phyloP scores from a whole-genome alignment of 2,113 vertebrate genomes.

The Phrynocephalus versicolor region DNA sequence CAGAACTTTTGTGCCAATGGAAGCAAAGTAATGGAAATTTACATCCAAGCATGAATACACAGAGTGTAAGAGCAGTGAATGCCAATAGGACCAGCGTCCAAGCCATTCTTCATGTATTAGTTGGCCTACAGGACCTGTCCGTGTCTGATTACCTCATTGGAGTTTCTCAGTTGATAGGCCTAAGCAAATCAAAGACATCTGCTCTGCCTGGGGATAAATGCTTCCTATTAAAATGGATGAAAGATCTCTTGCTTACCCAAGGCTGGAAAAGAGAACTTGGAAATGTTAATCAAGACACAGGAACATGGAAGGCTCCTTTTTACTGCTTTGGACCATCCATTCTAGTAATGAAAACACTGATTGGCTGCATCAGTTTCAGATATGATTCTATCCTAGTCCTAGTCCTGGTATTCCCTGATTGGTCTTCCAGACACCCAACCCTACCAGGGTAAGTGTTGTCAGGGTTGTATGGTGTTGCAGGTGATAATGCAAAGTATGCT shows the following conservation, averaged over 20 bases:
- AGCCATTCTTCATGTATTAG: neutral
- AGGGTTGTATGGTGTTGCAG: neutral
- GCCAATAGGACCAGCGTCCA: neutral
- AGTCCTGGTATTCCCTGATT: too few relatives aligned
- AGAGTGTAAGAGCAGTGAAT: too few relatives aligned
- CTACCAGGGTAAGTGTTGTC: neutral
- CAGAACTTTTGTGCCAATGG: conserved; percentile 2
- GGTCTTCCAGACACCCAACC: too few relatives aligned
- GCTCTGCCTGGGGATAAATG: too few relatives aligned
- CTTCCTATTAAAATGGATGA: too few relatives aligned
- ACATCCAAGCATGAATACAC: neutral
- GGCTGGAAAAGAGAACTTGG: too few relatives aligned
- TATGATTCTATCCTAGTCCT: too few relatives aligned
- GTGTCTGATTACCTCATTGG: neutral
- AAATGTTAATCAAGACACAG: too few relatives aligned
- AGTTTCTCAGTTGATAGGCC: neutral
- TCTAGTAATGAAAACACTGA: too few relatives aligned
- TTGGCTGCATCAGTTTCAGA: neutral
- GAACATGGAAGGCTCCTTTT: too few relatives aligned
- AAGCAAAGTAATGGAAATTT: conserved; percentile 35
- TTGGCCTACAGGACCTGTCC: neutral
- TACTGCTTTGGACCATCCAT: too few relatives aligned
- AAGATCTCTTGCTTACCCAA: too few relatives aligned
- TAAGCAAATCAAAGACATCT: neutral
- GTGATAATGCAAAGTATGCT: neutral